Evolutionary conservation across 2,797 vertebrate genomes (phyloP).

Genomic region (Remorina albescens): DNA sequence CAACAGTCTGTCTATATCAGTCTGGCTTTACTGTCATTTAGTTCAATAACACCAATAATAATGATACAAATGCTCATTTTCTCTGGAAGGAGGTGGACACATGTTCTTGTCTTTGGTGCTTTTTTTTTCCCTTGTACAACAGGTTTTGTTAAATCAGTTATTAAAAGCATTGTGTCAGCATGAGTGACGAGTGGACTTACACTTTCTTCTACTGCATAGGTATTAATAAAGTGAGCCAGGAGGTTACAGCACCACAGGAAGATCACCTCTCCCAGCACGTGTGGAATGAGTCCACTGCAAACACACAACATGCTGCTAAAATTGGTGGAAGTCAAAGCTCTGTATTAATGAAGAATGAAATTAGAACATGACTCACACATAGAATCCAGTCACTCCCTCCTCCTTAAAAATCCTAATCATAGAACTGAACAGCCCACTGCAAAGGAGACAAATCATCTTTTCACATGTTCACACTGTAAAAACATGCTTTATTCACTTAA

Average conservation of each 20-base stretch:
- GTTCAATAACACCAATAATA: too few species aligned
- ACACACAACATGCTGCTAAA: slow-evolving; percentile 55
- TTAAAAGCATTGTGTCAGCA: not conserved
- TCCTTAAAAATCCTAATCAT: slow-evolving; percentile 89
- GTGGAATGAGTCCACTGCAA: slow-evolving; percentile 89
- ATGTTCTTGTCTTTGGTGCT: too few species aligned
- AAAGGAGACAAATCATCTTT: slow-evolving; percentile 20
- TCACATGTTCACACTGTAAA: not conserved
- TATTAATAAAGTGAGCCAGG: slow-evolving; percentile 91
- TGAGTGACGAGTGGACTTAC: slow-evolving; percentile 79
- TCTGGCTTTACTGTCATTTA: too few species aligned
- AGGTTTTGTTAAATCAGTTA: too few species aligned
- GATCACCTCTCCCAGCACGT: slow-evolving; percentile 89
- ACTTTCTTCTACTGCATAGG: slow-evolving; percentile 89
- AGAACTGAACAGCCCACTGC: slow-evolving; percentile 87
- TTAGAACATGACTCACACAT: slow-evolving; percentile 84
- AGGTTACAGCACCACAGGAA: slow-evolving; percentile 94
- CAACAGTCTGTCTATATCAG: too few species aligned
- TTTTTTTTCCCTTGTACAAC: too few species aligned
- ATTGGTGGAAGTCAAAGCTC: not conserved
- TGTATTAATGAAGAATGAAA: not conserved
- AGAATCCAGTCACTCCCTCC: slow-evolving; percentile 90
- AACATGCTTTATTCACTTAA: not conserved
- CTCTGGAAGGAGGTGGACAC: too few species aligned
- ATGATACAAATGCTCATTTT: too few species aligned